Evolutionary conservation across 2,113 vertebrate species (phyloP).

Genomic region (Elachura formosa): DNA sequence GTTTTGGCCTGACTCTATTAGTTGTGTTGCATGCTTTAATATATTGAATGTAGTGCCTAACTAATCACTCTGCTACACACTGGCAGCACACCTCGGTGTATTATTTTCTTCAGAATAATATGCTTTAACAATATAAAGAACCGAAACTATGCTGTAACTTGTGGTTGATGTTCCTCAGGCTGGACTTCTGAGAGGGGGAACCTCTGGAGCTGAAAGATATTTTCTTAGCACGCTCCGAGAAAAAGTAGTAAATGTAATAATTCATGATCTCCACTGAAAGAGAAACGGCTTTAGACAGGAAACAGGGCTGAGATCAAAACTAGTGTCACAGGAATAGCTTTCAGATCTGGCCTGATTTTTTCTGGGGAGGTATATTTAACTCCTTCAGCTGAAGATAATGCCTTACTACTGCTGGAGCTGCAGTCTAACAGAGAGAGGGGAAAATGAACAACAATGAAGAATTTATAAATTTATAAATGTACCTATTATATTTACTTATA

Average conservation of each 20-base stretch:
- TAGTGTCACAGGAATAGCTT: background rate
- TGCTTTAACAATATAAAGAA: background rate
- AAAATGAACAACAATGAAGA: background rate
- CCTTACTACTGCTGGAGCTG: background rate
- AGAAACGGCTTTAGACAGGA: background rate
- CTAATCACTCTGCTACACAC: background rate
- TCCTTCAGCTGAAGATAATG: background rate
- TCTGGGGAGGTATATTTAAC: background rate
- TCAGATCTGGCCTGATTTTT: constrained; percentile 1
- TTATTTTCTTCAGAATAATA: background rate
- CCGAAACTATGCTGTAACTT: background rate
- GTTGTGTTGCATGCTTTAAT: background rate
- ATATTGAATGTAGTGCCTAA: background rate
- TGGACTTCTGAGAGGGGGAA: background rate
- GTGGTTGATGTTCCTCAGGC: background rate
- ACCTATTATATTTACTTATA: background rate
- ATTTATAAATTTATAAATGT: background rate
- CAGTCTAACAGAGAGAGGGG: background rate
- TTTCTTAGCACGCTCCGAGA: background rate
- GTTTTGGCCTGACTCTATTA: background rate
- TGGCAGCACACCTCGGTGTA: background rate
- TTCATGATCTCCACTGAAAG: background rate
- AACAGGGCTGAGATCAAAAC: constrained; percentile 8
- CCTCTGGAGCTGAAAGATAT: background rate
- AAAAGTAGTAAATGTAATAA: background rate